Evolutionary conservation across 2,797 vertebrate genomes (phyloP).

Genomic region (Peromyscus melanophrys): DNA sequence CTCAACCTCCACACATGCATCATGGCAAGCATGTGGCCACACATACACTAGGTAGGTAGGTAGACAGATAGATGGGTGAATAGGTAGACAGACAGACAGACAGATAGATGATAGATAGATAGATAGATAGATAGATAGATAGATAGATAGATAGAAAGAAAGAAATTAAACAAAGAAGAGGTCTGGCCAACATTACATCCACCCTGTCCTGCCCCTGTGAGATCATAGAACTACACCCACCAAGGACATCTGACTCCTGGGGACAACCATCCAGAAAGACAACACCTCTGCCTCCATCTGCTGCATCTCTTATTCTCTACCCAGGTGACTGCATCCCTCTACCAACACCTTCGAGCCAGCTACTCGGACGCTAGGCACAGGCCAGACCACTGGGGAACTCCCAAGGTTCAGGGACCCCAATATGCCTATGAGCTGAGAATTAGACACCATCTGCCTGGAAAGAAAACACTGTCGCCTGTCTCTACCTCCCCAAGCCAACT

Average conservation of each 20-base stretch:
- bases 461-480: fast-evolving
- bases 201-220: background rate
- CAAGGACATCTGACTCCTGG: background rate
- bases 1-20: too few species aligned
- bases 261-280: background rate
- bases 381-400: background rate
- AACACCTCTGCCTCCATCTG: background rate
- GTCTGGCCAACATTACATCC: background rate
- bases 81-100: background rate
- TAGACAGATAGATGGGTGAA: too few species aligned
- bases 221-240: background rate
- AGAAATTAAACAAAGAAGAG: background rate
- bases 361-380: background rate
- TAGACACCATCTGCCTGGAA: background rate
- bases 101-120: too few species aligned
- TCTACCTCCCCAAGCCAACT: background rate
- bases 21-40: background rate
- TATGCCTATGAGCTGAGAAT: background rate
- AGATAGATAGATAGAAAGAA: background rate
- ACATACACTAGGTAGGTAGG: background rate
- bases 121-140: too few species aligned
- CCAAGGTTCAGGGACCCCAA: background rate
- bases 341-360: background rate
- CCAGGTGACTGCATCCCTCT: background rate
- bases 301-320: background rate